Evolutionary conservation across 2,797 vertebrate genomes (phyloP), one percentile per base, ranked within the genome.

Genomic region (Myotis vivesi): DNA sequence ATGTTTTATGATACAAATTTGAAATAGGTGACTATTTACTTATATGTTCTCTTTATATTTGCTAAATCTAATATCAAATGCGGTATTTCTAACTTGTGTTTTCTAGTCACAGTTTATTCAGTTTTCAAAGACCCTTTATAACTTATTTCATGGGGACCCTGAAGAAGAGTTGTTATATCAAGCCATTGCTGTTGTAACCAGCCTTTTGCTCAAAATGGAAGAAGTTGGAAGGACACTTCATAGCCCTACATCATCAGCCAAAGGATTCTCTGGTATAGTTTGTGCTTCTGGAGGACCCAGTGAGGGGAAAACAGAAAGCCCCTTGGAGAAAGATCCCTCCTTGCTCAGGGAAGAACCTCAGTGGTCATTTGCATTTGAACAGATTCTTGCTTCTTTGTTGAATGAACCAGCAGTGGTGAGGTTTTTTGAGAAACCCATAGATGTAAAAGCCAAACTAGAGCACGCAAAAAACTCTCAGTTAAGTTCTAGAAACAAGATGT

Each of bases 331-430:
- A 94, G 57, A 75, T 9, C 84, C 92, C 75, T 82, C 82, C 73
- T 91, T 76, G 73, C 77, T 92, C 76, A 98, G 89, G 55, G 93
- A 97, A 0, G 98, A 96, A 64, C 97, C 98, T 0, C 99, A 99
- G 53, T 99, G 99, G 99, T 99, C 99, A 5, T 99, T 99, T 95
- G 99, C 99, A 2, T 99, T 99, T n/a, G 99, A 99, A 97, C 99
- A 99, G 99, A 99, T 99, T 85, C 98, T 99, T 89, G 99, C 99
- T 0, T 99, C 99, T 5, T 98, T 99, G 86, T 98, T 99, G 90
- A 99, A 99, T 76, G 99, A 99, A 96, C 99, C 99, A 0, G 97
- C 97, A 51, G 97, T 99, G 46, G 99, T 99, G 93, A 97, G 97
- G 59, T 99, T 99, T 98, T 99, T 99, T 90, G 99, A 99, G 84